These are phyloP conservation scores for Tringa solitaria DNA, from an alignment of 2,113 vertebrate species.

Conservation along the genomic window DNA sequence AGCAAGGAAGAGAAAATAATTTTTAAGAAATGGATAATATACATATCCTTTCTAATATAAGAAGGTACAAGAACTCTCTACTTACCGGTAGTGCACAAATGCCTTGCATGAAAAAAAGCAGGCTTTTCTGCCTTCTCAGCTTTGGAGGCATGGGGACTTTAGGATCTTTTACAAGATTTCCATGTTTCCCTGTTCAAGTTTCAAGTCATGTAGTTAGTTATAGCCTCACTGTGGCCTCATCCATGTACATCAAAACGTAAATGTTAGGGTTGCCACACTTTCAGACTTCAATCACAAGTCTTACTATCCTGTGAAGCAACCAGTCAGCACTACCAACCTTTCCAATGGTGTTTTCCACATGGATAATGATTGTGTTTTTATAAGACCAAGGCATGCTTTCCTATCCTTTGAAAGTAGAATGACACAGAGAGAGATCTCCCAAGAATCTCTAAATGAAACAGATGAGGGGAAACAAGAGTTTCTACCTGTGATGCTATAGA, in stretches of 20 bases:
- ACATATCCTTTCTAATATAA: background rate
- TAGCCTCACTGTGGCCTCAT: background rate
- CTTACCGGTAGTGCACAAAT: background rate
- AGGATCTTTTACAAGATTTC: background rate
- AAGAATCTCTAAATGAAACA: background rate
- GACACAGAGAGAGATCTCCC: background rate
- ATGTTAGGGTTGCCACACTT: background rate
- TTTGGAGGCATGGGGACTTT: background rate
- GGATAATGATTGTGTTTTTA: background rate
- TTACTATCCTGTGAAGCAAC: background rate
- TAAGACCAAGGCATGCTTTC: background rate
- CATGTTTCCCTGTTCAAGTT: background rate
- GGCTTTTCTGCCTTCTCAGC: background rate
- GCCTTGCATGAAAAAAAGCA: background rate
- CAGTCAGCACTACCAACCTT: background rate
- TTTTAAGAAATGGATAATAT: rapidly evolving
- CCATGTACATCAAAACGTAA: background rate
- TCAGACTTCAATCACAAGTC: background rate
- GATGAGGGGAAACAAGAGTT: background rate
- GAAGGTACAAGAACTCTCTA: background rate
- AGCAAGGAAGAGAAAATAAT: background rate
- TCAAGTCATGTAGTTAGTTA: background rate
- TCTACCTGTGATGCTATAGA: background rate
- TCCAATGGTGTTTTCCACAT: rapidly evolving
- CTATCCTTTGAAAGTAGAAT: background rate